Base-by-base conservation (phyloP, 2,797 vertebrate species). In the Enteromius unitaeniatus region DNA sequence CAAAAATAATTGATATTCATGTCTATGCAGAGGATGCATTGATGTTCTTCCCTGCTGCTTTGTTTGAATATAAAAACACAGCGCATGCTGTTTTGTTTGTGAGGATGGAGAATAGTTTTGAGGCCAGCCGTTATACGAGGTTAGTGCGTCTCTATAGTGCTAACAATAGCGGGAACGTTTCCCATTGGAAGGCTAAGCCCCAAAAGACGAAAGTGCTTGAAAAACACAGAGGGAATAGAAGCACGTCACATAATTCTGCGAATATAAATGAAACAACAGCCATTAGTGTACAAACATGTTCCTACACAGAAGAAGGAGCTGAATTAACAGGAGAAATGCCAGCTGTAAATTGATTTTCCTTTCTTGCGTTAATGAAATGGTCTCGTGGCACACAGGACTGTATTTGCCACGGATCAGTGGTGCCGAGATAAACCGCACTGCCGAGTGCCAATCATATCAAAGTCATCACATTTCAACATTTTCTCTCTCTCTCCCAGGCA, bases 291-390 rank as follows among this genome's bases (percentile, higher is more conserved):
- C n/a, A 55, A n/a, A 64, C 72, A 67, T 55, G 62, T 68, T 68
- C 28, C 31, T 45, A 70, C 64, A 70, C 40, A 60, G 23, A 8
- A 83, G 34, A 62, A 23, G 21, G 51, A 49, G 26, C 14, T n/a
- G 58, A 58, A 78, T 83, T 83, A 78, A 34, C 75, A 49, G 72
- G 23, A 68, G 23, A 67, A 82, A 55, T 2, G 80, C 55, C 87
- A 82, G 51, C 74, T 60, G 88, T 78, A 86, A 88, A 93, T 92
- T 81, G 90, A 93, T 92, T 93, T 88, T 85, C 88, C 85, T 89
- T 87, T 86, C 88, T 86, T 11, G 60, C 47, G 80, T 86, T 93
- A 92, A 93, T 92, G 88, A 92, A 91, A 84, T 87, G 90, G 89
- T 90, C 93, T 45, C n/a, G 11, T 23, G 49, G 2, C 62, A 53